phyloP scores from a whole-genome alignment of 2,113 vertebrate genomes.

The Notothenia rossii region DNA sequence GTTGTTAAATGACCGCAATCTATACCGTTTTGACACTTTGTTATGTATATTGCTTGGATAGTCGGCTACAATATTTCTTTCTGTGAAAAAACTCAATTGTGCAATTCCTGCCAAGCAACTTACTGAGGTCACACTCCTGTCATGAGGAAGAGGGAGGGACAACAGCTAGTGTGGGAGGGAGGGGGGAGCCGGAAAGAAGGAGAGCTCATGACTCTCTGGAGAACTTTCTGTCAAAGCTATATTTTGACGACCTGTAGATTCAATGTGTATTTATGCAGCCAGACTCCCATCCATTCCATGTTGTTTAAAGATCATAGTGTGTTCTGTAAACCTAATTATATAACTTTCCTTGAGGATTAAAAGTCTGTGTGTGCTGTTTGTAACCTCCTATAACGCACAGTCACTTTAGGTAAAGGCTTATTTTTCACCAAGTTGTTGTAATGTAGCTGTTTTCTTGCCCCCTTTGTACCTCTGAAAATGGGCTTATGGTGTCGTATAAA shows the following conservation, averaged over 20 bases:
- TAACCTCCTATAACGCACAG: not conserved
- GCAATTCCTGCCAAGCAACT: not conserved
- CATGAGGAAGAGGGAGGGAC: slow-evolving; percentile 51
- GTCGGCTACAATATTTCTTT: not conserved
- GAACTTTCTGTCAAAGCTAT: slow-evolving; percentile 44
- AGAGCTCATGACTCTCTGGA: slow-evolving; percentile 51
- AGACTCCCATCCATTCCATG: slow-evolving; percentile 6
- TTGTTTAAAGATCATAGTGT: slow-evolving; percentile 19
- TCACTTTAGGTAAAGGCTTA: not conserved
- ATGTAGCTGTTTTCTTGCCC: not conserved
- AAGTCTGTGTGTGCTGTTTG: not conserved
- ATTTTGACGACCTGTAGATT: slow-evolving; percentile 57
- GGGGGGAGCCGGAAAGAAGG: slow-evolving; percentile 23
- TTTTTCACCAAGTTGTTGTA: not conserved
- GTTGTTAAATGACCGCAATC: slow-evolving; percentile 19
- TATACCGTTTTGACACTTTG: slow-evolving; percentile 19
- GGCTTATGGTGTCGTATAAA: not conserved
- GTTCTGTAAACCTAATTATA: slow-evolving; percentile 34
- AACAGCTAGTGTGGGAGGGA: not conserved
- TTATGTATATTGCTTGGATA: not conserved
- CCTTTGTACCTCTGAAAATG: not conserved
- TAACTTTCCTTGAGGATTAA: slow-evolving; percentile 3
- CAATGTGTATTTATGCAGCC: slow-evolving; percentile 54
- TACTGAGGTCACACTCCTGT: slow-evolving; percentile 50
- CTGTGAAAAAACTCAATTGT: not conserved